Base-by-base conservation (phyloP, 2,113 vertebrate species). In the Sander vitreus region DNA sequence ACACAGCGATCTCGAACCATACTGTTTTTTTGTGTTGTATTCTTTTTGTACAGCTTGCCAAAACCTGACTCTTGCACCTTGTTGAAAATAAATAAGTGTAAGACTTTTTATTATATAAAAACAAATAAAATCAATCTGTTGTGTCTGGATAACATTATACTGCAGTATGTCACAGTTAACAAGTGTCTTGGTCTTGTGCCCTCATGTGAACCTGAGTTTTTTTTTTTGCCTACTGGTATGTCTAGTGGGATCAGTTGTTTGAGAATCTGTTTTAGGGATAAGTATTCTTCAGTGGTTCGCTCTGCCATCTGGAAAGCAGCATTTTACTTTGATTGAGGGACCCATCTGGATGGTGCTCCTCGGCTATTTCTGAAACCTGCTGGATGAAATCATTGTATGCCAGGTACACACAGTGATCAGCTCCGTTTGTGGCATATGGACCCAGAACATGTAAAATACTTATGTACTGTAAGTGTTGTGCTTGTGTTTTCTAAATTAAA, bases 241-340 rank as follows among this genome's bases (percentile, higher is more conserved):
- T 67, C 50, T 43, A 30, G 25, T 30, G 57, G 18, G 47, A 64
- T 65, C 70, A 47, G 45, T 65, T 58, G 39, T 51, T 78, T 78
- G 53, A 60, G 25, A 67, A 67, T 73, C 27, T 60, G 67, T 76
- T 81, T 30, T 23, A 27, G 33, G 23, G 12, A 48, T 58, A 70
- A 62, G n/a, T 75, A 33, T 78, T 74, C 68, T 71, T 71, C 74
- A 80, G 57, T 85, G 30, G 59, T 33, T 67, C 6, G 16, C 63
- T 71, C 30, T 53, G 51, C 23, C 83, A 85, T 68, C 83, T 76
- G 83, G 70, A 76, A 78, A 85, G 78, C 23, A 30, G 70, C 65
- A 76, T 87, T 78, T 85, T 57, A 63, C 43, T 65, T 55, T 74
- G 90, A 90, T 68, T 78, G 51, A 89, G 36, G 55, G 51, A 72